Conservation (phyloP, 2,797 vertebrate genomes). For the Urophycis tenuis region DNA sequence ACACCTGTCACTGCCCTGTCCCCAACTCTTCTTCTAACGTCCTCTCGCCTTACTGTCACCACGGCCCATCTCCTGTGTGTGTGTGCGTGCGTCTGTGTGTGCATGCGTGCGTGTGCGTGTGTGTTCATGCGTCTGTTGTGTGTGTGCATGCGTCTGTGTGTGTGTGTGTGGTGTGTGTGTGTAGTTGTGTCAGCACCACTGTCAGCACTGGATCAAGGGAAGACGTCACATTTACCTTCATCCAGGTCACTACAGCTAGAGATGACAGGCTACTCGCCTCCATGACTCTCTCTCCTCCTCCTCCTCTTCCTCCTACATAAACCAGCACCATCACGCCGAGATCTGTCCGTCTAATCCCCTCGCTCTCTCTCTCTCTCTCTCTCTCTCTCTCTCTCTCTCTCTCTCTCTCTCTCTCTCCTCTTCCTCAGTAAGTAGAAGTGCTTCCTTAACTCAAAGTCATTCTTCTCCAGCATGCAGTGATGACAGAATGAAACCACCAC, state of each 20-base stretch:
- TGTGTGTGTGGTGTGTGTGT: slow-evolving; percentile 18
- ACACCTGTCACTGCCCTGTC: slow-evolving; percentile 2
- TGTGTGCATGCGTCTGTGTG: too few species aligned
- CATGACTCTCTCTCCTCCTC: not conserved
- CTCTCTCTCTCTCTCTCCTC: not conserved
- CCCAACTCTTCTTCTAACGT: not conserved
- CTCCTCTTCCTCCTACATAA: not conserved
- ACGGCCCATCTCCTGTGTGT: not conserved
- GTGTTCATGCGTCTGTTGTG: too few species aligned
- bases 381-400: not conserved
- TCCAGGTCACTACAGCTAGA: not conserved
- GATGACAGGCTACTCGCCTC: not conserved
- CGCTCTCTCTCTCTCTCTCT: too few species aligned
- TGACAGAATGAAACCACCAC: not conserved
- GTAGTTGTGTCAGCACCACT: slow-evolving; percentile 1
- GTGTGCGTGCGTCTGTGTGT: too few species aligned
- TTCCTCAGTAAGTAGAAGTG: not conserved
- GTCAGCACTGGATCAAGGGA: slow-evolving; percentile 1
- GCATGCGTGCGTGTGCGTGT: slow-evolving; percentile 31
- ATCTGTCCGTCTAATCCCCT: not conserved
- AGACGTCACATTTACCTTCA: not conserved
- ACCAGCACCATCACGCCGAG: not conserved
- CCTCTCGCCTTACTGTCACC: not conserved
- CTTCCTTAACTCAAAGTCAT: not conserved
- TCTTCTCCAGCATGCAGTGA: not conserved